Evolutionary conservation across 2,797 vertebrate species (phyloP).

Genomic region (Cossypha caffra): DNA sequence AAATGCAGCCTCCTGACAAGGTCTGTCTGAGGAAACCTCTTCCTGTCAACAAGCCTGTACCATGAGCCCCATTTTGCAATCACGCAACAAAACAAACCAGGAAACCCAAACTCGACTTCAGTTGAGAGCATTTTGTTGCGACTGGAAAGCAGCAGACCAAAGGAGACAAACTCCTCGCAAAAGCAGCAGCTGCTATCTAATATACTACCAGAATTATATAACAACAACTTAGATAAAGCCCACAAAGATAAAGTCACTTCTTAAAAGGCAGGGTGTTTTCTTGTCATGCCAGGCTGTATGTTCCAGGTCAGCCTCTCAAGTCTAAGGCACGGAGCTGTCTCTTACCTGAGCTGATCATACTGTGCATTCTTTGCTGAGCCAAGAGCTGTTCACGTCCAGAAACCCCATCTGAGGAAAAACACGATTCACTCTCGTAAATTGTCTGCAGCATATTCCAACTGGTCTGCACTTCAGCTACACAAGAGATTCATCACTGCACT

Average conservation of each 20-base stretch:
- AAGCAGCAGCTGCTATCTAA: background rate
- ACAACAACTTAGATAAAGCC: background rate
- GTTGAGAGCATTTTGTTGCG: background rate
- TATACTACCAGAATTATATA: background rate
- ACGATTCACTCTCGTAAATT: conserved; percentile 98
- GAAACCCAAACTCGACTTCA: conserved; percentile 21
- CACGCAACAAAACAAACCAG: conserved; percentile 58
- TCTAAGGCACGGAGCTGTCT: background rate
- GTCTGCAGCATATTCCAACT: conserved; percentile 99
- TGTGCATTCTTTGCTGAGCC: conserved; percentile 91
- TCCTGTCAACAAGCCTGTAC: background rate
- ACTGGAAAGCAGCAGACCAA: conserved; percentile 14
- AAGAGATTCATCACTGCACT: conserved; percentile 80
- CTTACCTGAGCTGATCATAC: conserved; percentile 98
- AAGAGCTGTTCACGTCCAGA: conserved; percentile 88
- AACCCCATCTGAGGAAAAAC: conserved; percentile 94
- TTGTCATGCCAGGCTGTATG: background rate
- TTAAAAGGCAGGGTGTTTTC: background rate
- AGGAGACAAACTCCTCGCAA: background rate
- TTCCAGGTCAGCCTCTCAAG: background rate
- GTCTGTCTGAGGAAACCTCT: conserved; percentile 34
- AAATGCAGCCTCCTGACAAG: conserved; percentile 14
- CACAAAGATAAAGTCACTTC: background rate
- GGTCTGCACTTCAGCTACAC: conserved; percentile 88
- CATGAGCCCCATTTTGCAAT: conserved; percentile 44